These are phyloP conservation scores for Abscondita cerata DNA, from an alignment of 2,888 invertebrate species.

Conservation along the genomic window DNA sequence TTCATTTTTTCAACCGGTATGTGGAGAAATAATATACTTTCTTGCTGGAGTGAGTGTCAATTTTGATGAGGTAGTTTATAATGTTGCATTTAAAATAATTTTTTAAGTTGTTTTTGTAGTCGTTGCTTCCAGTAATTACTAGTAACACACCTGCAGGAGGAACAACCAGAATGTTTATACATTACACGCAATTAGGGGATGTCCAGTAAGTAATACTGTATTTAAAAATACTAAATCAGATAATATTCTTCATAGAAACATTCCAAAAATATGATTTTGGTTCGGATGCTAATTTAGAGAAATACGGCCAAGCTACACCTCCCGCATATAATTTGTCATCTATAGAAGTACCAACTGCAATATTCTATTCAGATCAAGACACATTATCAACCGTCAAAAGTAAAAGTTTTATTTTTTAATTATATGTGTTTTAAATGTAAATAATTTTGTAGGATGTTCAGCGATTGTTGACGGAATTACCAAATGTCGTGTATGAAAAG, in stretches of 20 bases:
- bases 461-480: background rate
- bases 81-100: too few relatives aligned
- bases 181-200: too few relatives aligned
- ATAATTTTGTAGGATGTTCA: background rate
- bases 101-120: constrained; percentile 11
- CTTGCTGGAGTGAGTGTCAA: constrained; percentile 54
- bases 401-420: too few relatives aligned
- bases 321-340: constrained; percentile 59
- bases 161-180: constrained; percentile 61
- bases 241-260: background rate
- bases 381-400: constrained; percentile 59
- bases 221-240: too few relatives aligned
- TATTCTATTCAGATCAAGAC: constrained; percentile 64
- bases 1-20: constrained; percentile 8
- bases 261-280: constrained; percentile 39
- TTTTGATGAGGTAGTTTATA: constrained; percentile 64
- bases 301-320: constrained; percentile 28
- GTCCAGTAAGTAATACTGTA: too few relatives aligned
- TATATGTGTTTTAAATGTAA: background rate
- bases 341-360: constrained; percentile 60
- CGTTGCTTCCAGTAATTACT: constrained; percentile 18
- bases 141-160: constrained; percentile 49
- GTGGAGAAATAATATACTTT: constrained; percentile 9
- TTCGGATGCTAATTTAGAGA: constrained; percentile 30
- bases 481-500: constrained; percentile 40